Evolutionary conservation across 2,888 invertebrate species (phyloP), one percentile per base, ranked within the genome.

Genomic region (Mesopsocus fuscifrons): DNA sequence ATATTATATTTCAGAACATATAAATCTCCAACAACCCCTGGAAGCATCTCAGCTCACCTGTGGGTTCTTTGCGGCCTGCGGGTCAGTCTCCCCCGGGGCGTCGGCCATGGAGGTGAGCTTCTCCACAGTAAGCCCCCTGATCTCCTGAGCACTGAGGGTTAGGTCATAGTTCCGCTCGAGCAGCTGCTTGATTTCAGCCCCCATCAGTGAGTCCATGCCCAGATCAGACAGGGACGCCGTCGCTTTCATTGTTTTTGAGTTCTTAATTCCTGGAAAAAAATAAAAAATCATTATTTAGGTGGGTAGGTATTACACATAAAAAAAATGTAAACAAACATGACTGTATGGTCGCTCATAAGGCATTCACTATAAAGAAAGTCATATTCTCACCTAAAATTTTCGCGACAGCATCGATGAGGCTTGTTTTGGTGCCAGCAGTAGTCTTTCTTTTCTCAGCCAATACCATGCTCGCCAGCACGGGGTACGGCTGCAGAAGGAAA

Each of bases 131-230:
- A 92, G 66, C 42, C 67, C 71, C 48, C 94, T 73, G 53, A 95
- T 89, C 63, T 94, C 92, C 61, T 87, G 85, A 51, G 91, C 84
- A 48, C 83, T 80, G 47, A 97, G 67, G 17, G 85, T 77, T 45
- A 95, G 64, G 61, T 97, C 94, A 64, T 82, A 92, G 55, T 83
- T 85, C 44, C 92, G 71, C 61, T 94, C 94, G 43, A 95, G 65
- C 1, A 87, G 85, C 64, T 94, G 94, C 61, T 95, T 95, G 56
- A 98, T 91, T 69, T 98, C 98, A 2, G 97, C 92, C 35, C 94
- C 94, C 97, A 97, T 97, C 51, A 98, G 66, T 2, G 95, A 95
- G 60, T 98, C 97, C 78, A 98, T 87, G 47, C 97, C 97, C 32
- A 98, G 71, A 61, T 98, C 97, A 21, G 89, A 88, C 38, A 98